Evolutionary conservation across 2,113 vertebrate genomes (phyloP).

Genomic region (Indicator maculatus): DNA sequence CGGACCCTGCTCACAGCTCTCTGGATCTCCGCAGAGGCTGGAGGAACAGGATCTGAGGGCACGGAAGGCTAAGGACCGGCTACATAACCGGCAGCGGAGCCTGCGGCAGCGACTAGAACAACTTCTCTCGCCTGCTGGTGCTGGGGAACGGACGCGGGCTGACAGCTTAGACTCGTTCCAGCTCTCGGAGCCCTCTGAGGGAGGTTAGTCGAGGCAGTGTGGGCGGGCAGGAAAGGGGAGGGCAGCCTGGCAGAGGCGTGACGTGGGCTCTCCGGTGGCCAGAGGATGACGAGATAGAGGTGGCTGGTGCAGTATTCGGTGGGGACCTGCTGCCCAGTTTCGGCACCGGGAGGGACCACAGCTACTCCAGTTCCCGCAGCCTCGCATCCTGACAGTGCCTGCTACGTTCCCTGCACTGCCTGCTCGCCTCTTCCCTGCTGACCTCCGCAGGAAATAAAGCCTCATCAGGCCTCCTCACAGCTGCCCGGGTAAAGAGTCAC

Average conservation of each 20-base stretch:
- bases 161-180: slow-evolving; percentile 88
- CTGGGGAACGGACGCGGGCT: slow-evolving; percentile 78
- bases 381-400: slow-evolving; percentile 76
- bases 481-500: not conserved
- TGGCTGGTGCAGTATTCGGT: slow-evolving; percentile 83
- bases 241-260: not conserved
- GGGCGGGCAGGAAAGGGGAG: too few relatives aligned
- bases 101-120: slow-evolving; percentile 81
- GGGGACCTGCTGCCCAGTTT: slow-evolving; percentile 77
- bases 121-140: slow-evolving; percentile 66
- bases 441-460: not conserved
- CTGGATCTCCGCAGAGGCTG: slow-evolving; percentile 78
- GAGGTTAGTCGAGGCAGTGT: not conserved
- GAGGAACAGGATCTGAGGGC: slow-evolving; percentile 89
- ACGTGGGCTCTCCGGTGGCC: not conserved
- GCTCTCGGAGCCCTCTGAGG: slow-evolving; percentile 80
- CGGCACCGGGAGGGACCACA: slow-evolving; percentile 82
- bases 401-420: not conserved
- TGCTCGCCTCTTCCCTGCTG: not conserved
- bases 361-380: slow-evolving; percentile 83
- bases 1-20: rapidly evolving
- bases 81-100: slow-evolving; percentile 84
- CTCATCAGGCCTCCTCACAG: rapidly evolving
- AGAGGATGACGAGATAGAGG: slow-evolving; percentile 92
- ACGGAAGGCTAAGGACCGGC: slow-evolving; percentile 80